These are phyloP conservation scores for Acrobasis consociella DNA, from an alignment of 2,888 invertebrate genomes.

Conservation along the genomic window DNA sequence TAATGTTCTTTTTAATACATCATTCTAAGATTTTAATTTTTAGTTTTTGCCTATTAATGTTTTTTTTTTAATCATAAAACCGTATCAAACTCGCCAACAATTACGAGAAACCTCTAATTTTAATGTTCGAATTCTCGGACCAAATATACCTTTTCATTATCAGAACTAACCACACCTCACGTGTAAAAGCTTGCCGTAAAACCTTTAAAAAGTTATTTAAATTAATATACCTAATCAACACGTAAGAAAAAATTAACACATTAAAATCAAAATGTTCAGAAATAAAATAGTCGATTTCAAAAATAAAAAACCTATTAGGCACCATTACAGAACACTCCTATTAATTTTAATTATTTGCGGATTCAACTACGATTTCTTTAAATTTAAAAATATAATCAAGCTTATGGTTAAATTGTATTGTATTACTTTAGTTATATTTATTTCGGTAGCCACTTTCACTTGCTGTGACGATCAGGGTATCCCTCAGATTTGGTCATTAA, in stretches of 20 bases:
- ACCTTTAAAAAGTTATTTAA: slow-evolving; percentile 36
- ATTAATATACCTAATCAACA: too few species aligned
- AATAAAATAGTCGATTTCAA: slow-evolving; percentile 36
- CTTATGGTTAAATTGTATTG: slow-evolving; percentile 47
- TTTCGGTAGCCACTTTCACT: background rate
- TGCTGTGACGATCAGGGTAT: slow-evolving; percentile 12
- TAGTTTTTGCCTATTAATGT: too few species aligned
- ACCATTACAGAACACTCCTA: slow-evolving; percentile 50
- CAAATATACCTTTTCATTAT: slow-evolving; percentile 26
- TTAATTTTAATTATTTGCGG: slow-evolving; percentile 56
- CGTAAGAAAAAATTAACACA: too few species aligned
- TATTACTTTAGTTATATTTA: slow-evolving; percentile 39
- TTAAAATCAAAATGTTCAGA: slow-evolving; percentile 11
- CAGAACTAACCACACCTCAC: slow-evolving; percentile 40
- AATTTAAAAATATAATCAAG: slow-evolving; percentile 36
- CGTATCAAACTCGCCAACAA: background rate
- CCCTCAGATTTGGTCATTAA: slow-evolving; percentile 16
- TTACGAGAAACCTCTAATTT: background rate
- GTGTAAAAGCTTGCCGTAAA: slow-evolving; percentile 46
- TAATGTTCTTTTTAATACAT: too few species aligned
- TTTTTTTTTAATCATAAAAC: background rate
- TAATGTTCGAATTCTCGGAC: background rate
- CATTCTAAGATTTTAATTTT: too few species aligned
- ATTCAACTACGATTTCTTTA: slow-evolving; percentile 57
- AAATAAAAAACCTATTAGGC: slow-evolving; percentile 35